A percentile compares a stretch with the other conserved stretches of the same genome.
These are phyloP conservation scores for Myripristis jacobus DNA, from an alignment of 2,797 vertebrate genomes.

Conservation along the genomic window DNA sequence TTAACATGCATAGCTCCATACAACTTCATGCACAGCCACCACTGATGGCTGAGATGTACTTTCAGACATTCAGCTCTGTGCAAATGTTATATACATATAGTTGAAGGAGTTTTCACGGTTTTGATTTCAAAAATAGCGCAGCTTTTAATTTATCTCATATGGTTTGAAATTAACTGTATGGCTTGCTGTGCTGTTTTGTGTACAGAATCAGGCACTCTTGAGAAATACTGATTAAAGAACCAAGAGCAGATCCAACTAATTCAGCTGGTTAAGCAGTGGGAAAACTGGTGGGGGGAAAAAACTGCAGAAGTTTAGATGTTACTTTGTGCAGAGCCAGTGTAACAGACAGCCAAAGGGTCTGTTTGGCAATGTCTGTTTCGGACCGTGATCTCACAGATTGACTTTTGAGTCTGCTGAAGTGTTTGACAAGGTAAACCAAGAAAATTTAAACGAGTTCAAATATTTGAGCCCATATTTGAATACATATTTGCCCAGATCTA, in stretches of 20 bases:
- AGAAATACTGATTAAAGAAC: too few relatives aligned
- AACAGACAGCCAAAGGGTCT: slow-evolving; percentile 5
- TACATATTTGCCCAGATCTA: slow-evolving; percentile 42
- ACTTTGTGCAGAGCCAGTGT: neutral
- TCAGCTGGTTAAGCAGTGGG: neutral
- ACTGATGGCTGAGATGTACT: too few relatives aligned
- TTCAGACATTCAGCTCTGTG: too few relatives aligned
- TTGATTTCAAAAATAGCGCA: too few relatives aligned
- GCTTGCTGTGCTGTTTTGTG: too few relatives aligned
- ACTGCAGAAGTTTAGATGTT: slow-evolving; percentile 4
- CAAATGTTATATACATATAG: too few relatives aligned
- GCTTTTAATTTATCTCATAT: too few relatives aligned
- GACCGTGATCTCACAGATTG: slow-evolving; percentile 38
- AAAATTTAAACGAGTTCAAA: slow-evolving; percentile 35
- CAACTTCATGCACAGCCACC: neutral
- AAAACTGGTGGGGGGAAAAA: neutral
- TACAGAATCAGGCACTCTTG: too few relatives aligned
- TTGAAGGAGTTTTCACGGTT: too few relatives aligned
- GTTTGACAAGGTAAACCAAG: slow-evolving; percentile 47
- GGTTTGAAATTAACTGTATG: too few relatives aligned
- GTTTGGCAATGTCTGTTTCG: slow-evolving; percentile 24
- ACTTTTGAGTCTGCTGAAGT: slow-evolving; percentile 38
- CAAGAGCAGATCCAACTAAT: neutral
- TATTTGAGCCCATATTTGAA: slow-evolving; percentile 41
- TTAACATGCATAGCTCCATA: neutral